Evolutionary conservation across 2,113 vertebrate genomes (phyloP).

Genomic region (Chunga burmeisteri): DNA sequence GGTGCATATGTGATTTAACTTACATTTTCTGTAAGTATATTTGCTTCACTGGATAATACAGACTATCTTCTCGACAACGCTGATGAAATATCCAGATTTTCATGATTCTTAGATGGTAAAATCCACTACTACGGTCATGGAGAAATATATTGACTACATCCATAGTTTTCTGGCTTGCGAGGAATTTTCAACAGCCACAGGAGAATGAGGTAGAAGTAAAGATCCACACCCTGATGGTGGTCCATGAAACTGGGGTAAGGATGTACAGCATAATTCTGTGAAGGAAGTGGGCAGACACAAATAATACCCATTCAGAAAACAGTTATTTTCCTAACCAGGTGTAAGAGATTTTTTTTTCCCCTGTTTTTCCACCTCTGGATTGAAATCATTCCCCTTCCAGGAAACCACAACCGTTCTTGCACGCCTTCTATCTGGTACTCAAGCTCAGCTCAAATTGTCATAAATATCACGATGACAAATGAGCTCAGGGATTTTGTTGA

Average conservation of each 20-base stretch:
- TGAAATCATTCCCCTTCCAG: background rate
- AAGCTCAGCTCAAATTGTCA: background rate
- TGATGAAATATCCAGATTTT: background rate
- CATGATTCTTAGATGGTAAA: background rate
- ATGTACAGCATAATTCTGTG: background rate
- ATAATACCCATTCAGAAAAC: background rate
- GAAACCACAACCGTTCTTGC: background rate
- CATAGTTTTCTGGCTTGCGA: background rate
- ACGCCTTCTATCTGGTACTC: background rate
- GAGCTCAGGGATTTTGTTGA: background rate
- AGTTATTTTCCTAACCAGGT: background rate
- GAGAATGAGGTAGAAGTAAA: background rate
- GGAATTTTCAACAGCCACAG: background rate
- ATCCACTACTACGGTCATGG: fast-evolving
- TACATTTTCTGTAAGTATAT: background rate
- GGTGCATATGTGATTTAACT: background rate
- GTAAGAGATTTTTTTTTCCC: background rate
- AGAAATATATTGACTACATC: background rate
- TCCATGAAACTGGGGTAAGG: background rate
- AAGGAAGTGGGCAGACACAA: background rate
- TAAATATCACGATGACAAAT: background rate
- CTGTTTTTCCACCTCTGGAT: background rate
- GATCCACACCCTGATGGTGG: background rate
- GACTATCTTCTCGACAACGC: background rate
- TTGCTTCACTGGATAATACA: background rate